phyloP scores from a whole-genome alignment of 1,140 invertebrate genomes.

The Arctopsyche grandis region DNA sequence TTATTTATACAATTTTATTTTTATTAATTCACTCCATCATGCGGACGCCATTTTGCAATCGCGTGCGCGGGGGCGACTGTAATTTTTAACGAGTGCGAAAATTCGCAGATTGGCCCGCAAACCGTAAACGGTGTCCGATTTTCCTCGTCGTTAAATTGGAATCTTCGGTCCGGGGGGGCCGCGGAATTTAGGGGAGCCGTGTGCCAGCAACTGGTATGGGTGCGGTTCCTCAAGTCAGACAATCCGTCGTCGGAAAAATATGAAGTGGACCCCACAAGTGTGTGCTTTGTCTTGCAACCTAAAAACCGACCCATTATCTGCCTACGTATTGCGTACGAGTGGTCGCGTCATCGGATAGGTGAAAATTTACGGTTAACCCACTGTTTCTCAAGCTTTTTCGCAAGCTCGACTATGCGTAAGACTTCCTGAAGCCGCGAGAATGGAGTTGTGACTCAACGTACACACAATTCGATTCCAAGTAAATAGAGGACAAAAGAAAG shows the following conservation, averaged over 20 bases:
- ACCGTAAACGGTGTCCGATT: too few relatives aligned
- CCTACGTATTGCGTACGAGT: constrained; percentile 1
- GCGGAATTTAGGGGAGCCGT: too few relatives aligned
- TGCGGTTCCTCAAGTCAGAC: neutral
- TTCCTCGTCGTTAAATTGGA: too few relatives aligned
- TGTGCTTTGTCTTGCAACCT: constrained; percentile 29
- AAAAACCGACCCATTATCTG: constrained; percentile 31
- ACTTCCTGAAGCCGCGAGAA: neutral
- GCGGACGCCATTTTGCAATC: neutral
- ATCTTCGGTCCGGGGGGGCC: too few relatives aligned
- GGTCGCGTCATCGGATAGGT: constrained; percentile 8
- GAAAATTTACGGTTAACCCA: constrained; percentile 29
- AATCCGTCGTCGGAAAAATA: constrained; percentile 13
- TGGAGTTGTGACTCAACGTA: too few relatives aligned
- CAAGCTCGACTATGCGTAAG: neutral
- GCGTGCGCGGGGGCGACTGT: neutral
- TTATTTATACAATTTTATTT: constrained; percentile 7
- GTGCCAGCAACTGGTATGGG: neutral
- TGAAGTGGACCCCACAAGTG: constrained; percentile 30
- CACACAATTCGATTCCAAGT: too few relatives aligned
- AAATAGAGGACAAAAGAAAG: too few relatives aligned
- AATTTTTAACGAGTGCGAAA: too few relatives aligned
- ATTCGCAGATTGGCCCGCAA: too few relatives aligned
- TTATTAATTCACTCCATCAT: too few relatives aligned
- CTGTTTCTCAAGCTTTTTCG: constrained; percentile 5